phyloP scores from a whole-genome alignment of 2,797 vertebrate species.

The Pelodytes ibericus region DNA sequence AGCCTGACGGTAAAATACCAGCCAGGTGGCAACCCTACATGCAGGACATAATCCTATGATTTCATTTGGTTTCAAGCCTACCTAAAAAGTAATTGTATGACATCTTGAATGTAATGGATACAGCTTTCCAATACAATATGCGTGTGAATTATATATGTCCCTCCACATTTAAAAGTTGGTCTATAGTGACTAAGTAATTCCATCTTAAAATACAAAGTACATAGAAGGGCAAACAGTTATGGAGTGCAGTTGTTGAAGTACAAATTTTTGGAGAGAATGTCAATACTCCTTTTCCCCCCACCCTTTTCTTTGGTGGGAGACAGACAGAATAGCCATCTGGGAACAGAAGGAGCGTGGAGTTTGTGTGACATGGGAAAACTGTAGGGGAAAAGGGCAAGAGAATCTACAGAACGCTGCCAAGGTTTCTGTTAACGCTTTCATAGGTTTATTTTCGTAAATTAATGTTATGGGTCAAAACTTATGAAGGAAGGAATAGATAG shows the following conservation, averaged over 20 bases:
- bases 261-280: neutral
- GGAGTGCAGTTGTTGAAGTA: neutral
- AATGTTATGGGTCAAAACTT: neutral
- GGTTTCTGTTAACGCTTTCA: constrained; percentile 28
- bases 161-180: neutral
- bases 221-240: neutral
- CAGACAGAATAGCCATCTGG: constrained; percentile 27
- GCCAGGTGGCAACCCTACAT: too few species aligned
- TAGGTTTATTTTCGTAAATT: neutral
- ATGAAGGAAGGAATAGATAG: neutral
- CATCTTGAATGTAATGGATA: neutral
- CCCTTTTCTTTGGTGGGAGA: constrained; percentile 15
- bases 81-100: too few species aligned
- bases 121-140: too few species aligned
- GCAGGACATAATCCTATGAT: too few species aligned
- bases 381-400: constrained; percentile 17
- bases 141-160: too few species aligned
- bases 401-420: constrained; percentile 41
- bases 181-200: neutral
- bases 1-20: too few species aligned
- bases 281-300: neutral
- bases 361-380: constrained; percentile 50
- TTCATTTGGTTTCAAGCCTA: too few species aligned
- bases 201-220: neutral
- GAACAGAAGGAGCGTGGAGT: constrained; percentile 44